A percentile compares a stretch with the other conserved stretches of the same genome.
Conservation (phyloP, 2,888 invertebrate genomes). For the Cryptops parisi region DNA sequence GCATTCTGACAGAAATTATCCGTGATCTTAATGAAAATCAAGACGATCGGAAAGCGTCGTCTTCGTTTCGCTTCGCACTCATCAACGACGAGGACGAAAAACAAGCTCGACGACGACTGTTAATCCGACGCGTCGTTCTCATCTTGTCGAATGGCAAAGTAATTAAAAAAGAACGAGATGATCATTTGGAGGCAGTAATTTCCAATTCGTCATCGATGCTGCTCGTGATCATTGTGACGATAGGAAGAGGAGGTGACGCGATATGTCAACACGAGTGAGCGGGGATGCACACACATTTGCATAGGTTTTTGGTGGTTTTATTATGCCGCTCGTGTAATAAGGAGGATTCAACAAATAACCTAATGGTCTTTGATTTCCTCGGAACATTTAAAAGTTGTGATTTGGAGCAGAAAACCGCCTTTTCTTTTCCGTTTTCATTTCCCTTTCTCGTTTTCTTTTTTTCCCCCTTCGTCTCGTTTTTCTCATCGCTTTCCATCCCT, state of each 20-base stretch:
- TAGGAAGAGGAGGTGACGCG: not conserved
- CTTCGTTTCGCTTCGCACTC: too few relatives aligned
- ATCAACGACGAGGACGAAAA: too few relatives aligned
- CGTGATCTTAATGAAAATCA: too few relatives aligned
- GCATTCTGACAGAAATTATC: too few relatives aligned
- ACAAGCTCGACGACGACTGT: too few relatives aligned
- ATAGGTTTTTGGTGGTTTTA: not conserved
- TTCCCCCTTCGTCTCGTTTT: not conserved
- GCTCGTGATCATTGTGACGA: not conserved
- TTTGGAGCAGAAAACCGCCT: not conserved
- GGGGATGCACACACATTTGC: not conserved
- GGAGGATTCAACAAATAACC: not conserved
- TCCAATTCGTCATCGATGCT: too few relatives aligned
- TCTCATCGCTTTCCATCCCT: not conserved
- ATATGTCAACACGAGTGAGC: not conserved
- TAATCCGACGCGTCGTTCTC: too few relatives aligned
- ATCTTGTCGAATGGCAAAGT: too few relatives aligned
- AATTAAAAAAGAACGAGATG: too few relatives aligned
- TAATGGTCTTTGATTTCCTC: not conserved
- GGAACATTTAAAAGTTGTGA: not conserved
- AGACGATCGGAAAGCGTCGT: too few relatives aligned
- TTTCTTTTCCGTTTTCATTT: not conserved
- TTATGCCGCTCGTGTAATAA: not conserved
- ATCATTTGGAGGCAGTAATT: too few relatives aligned
- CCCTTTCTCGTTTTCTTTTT: not conserved